Base-by-base conservation (phyloP, 2,113 vertebrate genomes). In the Pteronura brasiliensis region DNA sequence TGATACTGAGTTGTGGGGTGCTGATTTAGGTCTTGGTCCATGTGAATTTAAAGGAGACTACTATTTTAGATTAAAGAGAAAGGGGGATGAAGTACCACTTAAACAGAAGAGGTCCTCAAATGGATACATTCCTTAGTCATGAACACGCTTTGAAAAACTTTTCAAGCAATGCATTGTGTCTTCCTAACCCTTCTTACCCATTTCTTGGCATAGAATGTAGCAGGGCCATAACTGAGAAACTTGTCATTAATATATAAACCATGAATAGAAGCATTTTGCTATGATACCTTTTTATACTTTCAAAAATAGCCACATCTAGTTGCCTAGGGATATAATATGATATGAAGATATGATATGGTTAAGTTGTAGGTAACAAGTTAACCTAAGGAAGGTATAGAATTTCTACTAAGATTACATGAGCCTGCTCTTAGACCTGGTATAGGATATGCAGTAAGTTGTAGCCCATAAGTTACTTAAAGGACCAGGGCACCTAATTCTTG, bases 131-230 rank as follows among this genome's bases (percentile, higher is more conserved):
- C 52, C 90, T 47, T 96, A 55, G 18, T 88, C n/a, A 31, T 87
- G 42, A 95, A 61, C 82, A 31, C 0, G 9, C 52, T 92, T 44
- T n/a, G 63, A 72, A 84, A 90, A 74, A 81, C 3, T 36, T 88
- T 82, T 76, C 39, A 98, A 82, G 77, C 55, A 95, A 87, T 96
- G 74, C 72, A 80, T 95, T 96, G 49, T 88, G 55, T 89, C 20
- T 61, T 36, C 29, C 57, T n/a, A 96, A 94, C 57, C 42, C 55
- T 29, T 18, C 69, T 71, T 6, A n/a, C 63, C 13, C 6, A 11
- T 96, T 90, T 94, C 69, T 93, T 86, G 52, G 47, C 87, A n/a
- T 87, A 92, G 79, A 95, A 42, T 92, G 25, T 87, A 93, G 72
- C 77, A 81, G 79, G 34, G 39, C 25, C 25, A 3, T 87, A 85